Percentiles rank a stretch among this genome's conserved stretches.
phyloP scores from a whole-genome alignment of 2,797 vertebrate genomes.

The Chromis chromis region DNA sequence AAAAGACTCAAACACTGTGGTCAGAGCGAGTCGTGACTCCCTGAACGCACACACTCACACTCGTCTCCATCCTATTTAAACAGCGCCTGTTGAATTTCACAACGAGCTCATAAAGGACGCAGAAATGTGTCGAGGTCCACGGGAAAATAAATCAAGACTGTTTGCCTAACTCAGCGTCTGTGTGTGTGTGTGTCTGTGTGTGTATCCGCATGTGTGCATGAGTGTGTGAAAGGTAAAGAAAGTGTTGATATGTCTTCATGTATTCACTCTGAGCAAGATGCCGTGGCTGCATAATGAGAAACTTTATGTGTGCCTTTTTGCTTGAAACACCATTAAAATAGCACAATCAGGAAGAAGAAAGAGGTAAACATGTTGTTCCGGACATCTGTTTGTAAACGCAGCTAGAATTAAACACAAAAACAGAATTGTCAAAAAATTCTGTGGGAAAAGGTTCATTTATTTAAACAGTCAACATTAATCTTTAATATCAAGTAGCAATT shows the following conservation, averaged over 20 bases:
- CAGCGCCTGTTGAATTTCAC: slow-evolving; percentile 86
- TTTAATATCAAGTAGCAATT: too few species aligned
- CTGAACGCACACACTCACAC: slow-evolving; percentile 50
- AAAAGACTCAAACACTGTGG: slow-evolving; percentile 57
- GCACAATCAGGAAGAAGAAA: not conserved
- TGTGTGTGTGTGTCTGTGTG: slow-evolving; percentile 16
- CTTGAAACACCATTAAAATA: not conserved
- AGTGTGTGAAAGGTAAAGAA: slow-evolving; percentile 82
- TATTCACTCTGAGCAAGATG: slow-evolving; percentile 79
- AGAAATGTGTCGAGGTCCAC: slow-evolving; percentile 57
- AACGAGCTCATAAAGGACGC: slow-evolving; percentile 79
- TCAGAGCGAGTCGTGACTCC: slow-evolving; percentile 56
- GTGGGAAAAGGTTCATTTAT: too few species aligned
- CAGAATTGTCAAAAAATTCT: not conserved
- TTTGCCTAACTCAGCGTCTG: slow-evolving; percentile 69
- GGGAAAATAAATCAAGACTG: slow-evolving; percentile 77
- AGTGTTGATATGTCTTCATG: slow-evolving; percentile 78
- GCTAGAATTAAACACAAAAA: not conserved
- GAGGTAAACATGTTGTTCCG: slow-evolving; percentile 2
- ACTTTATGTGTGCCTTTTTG: slow-evolving; percentile 58
- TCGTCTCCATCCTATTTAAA: slow-evolving; percentile 76
- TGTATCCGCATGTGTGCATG: slow-evolving; percentile 40
- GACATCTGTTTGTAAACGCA: not conserved
- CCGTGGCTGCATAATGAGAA: slow-evolving; percentile 80
- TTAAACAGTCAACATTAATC: too few species aligned